phyloP scores from a whole-genome alignment of 2,888 invertebrate species.

The Oscheius onirici region DNA sequence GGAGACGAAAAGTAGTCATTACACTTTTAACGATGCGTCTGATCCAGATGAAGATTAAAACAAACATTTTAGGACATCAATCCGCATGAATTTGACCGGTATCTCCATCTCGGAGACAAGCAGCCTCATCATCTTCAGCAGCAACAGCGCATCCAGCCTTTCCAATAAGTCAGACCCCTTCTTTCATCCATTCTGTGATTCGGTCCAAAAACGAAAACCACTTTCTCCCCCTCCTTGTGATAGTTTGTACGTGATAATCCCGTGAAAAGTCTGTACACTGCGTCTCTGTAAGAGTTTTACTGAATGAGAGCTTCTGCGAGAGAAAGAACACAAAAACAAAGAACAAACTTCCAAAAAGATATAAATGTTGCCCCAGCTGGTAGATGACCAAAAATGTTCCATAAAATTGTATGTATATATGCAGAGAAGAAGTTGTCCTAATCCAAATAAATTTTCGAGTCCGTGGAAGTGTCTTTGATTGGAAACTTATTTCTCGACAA shows the following conservation, averaged over 20 bases:
- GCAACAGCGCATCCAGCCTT: constrained; percentile 7
- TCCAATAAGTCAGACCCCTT: constrained; percentile 17
- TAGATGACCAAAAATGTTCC: constrained; percentile 28
- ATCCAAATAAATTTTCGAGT: constrained; percentile 7
- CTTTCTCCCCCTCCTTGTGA: constrained; percentile 5
- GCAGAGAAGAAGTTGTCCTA: constrained; percentile 6
- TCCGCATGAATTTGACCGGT: constrained; percentile 53
- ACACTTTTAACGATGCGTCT: too few species aligned
- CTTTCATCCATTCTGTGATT: background rate
- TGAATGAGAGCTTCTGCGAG: constrained; percentile 2
- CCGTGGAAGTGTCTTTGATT: too few species aligned
- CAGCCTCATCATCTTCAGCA: constrained; percentile 8
- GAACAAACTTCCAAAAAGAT: background rate
- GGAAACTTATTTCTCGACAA: too few species aligned
- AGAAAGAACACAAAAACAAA: background rate
- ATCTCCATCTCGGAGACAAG: constrained; percentile 41
- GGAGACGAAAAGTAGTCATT: too few species aligned
- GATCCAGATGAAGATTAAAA: background rate
- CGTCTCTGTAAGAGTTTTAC: background rate
- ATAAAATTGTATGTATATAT: constrained; percentile 29
- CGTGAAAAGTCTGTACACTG: constrained; percentile 4
- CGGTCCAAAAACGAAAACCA: background rate
- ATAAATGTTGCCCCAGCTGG: constrained; percentile 13
- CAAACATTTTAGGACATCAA: constrained; percentile 48
- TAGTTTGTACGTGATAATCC: constrained; percentile 2